A percentile compares a stretch with the other conserved stretches of the same genome.
These are phyloP conservation scores for Dipodomys spectabilis DNA, from an alignment of 2,113 vertebrate species.

Conservation along the genomic window DNA sequence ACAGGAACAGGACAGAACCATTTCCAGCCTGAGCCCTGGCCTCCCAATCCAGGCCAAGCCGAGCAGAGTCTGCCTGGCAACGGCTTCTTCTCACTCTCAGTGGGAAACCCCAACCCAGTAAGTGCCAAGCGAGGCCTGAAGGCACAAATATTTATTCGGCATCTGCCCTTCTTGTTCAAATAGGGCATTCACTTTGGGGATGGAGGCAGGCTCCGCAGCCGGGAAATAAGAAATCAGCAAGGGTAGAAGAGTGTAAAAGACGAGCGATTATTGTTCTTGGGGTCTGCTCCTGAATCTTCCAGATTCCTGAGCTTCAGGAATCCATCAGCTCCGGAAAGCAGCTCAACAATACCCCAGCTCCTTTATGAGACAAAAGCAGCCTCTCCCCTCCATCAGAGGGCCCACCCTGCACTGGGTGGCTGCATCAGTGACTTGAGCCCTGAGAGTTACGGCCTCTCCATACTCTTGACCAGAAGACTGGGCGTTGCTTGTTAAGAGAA, in stretches of 20 bases:
- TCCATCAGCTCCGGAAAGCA: slow-evolving; percentile 60
- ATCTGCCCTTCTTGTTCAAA: slow-evolving; percentile 88
- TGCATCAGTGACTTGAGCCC: neutral
- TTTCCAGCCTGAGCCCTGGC: neutral
- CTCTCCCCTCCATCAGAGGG: slow-evolving; percentile 10
- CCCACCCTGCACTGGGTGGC: too few species aligned
- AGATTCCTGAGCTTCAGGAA: slow-evolving; percentile 64
- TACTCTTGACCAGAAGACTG: neutral
- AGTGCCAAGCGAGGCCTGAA: slow-evolving; percentile 80
- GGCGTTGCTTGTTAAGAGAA: neutral
- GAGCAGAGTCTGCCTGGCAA: neutral
- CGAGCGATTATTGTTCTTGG: slow-evolving; percentile 43
- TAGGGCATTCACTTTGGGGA: slow-evolving; percentile 35
- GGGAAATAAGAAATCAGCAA: slow-evolving; percentile 72
- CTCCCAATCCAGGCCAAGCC: neutral
- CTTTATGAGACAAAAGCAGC: slow-evolving; percentile 48
- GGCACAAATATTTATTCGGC: slow-evolving; percentile 86
- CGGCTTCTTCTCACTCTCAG: slow-evolving; percentile 64
- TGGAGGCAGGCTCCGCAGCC: neutral
- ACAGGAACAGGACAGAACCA: neutral
- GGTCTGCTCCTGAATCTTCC: slow-evolving; percentile 56
- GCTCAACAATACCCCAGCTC: slow-evolving; percentile 53
- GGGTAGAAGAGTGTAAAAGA: neutral
- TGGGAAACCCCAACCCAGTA: slow-evolving; percentile 76
- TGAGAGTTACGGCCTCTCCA: neutral